These are phyloP conservation scores for Pelobates fuscus DNA, from an alignment of 2,113 vertebrate genomes.

Conservation along the genomic window DNA sequence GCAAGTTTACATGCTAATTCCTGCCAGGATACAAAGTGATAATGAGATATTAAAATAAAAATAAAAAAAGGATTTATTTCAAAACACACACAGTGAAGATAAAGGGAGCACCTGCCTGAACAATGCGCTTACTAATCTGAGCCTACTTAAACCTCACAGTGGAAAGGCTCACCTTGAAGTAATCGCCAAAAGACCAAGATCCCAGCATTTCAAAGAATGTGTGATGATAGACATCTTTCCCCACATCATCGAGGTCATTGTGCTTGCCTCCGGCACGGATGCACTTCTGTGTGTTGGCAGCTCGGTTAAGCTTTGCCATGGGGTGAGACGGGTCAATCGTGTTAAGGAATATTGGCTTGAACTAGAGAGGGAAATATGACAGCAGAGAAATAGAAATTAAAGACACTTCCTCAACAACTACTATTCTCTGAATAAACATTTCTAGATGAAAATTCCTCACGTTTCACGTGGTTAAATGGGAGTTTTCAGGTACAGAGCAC, in stretches of 20 bases:
- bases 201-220: conserved; percentile 99
- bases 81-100: too few relatives aligned
- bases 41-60: too few relatives aligned
- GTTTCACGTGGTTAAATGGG: too few relatives aligned
- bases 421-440: too few relatives aligned
- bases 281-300: conserved; percentile 96
- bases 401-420: too few relatives aligned
- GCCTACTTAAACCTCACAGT: too few relatives aligned
- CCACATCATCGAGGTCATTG: conserved; percentile 95
- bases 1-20: conserved; percentile 93
- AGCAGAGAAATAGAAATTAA: too few relatives aligned
- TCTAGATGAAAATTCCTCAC: too few relatives aligned
- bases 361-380: conserved; percentile 68
- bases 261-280: conserved; percentile 97
- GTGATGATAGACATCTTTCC: conserved; percentile 98
- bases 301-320: conserved; percentile 85
- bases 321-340: conserved; percentile 95
- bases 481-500: too few relatives aligned
- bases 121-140: too few relatives aligned
- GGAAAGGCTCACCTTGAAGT: conserved; percentile 84
- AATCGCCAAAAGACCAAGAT: conserved; percentile 98
- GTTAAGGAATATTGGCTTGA: conserved; percentile 97
- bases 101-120: too few relatives aligned
- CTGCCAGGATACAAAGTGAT: conserved; percentile 61
- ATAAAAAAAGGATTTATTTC: too few relatives aligned